Percentiles rank a stretch among this genome's conserved stretches.
phyloP scores from a whole-genome alignment of 2,888 invertebrate species.

The Cryptosula pallasiana region DNA sequence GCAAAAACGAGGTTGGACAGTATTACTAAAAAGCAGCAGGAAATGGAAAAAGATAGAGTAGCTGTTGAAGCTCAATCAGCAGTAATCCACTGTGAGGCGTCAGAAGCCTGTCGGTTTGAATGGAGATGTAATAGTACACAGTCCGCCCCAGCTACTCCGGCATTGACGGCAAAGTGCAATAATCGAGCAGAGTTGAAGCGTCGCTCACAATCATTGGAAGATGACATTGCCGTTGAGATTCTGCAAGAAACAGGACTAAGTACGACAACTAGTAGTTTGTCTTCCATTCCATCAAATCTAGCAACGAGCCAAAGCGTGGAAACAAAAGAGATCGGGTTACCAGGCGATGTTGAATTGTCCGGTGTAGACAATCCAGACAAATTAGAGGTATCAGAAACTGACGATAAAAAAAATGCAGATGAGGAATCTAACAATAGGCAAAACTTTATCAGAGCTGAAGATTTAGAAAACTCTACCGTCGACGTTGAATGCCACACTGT shows the following conservation, averaged over 20 bases:
- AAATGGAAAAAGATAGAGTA: neutral
- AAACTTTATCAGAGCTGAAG: neutral
- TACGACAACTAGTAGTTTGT: neutral
- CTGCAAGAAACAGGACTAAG: neutral
- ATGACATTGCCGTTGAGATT: neutral
- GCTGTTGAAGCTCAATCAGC: neutral
- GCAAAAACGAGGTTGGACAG: neutral
- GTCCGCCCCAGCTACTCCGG: constrained; percentile 16
- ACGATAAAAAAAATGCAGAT: neutral
- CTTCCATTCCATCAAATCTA: neutral
- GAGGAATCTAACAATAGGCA: neutral
- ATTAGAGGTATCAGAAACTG: too few relatives aligned
- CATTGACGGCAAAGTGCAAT: neutral
- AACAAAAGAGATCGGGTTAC: too few relatives aligned
- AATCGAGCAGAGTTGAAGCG: neutral
- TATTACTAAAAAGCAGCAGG: neutral
- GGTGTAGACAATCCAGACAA: neutral
- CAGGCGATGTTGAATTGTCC: neutral
- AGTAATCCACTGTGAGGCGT: neutral
- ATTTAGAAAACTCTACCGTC: neutral
- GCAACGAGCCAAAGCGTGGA: too few relatives aligned
- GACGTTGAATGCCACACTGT: neutral
- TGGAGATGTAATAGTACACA: neutral
- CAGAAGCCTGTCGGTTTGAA: too few relatives aligned
- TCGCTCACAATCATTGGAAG: constrained; percentile 15